Percentiles rank a stretch among this genome's conserved stretches.
Evolutionary conservation across 2,888 invertebrate species (phyloP).

Genomic region (Dynastes tityus): DNA sequence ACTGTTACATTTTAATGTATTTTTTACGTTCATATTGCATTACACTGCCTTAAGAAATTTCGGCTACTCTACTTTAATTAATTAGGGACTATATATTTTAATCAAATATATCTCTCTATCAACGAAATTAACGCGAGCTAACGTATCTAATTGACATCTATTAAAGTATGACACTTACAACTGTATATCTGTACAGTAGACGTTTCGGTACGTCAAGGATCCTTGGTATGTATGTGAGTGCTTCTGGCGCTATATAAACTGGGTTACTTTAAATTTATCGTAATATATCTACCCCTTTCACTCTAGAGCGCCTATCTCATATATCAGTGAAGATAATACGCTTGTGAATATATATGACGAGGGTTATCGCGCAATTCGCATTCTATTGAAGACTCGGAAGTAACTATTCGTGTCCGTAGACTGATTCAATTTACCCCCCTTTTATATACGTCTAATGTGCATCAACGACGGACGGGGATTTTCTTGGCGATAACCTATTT

Average conservation of each 20-base stretch:
- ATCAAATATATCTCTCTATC: neutral
- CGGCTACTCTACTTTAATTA: too few relatives aligned
- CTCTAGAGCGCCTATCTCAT: slow-evolving; percentile 54
- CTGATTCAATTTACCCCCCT: slow-evolving; percentile 44
- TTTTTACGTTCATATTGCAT: too few relatives aligned
- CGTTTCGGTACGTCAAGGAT: neutral
- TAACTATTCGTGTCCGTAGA: slow-evolving; percentile 49
- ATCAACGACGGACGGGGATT: slow-evolving; percentile 29
- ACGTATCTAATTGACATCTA: slow-evolving; percentile 13
- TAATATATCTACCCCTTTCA: slow-evolving; percentile 51
- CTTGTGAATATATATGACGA: slow-evolving; percentile 61
- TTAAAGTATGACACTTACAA: slow-evolving; percentile 16
- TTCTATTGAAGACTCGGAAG: slow-evolving; percentile 58
- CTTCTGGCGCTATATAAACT: slow-evolving; percentile 49
- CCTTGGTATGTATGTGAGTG: neutral
- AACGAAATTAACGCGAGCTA: slow-evolving; percentile 26
- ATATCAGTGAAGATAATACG: slow-evolving; percentile 61
- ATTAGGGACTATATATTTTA: neutral
- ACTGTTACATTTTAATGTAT: too few relatives aligned
- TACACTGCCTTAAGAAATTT: too few relatives aligned
- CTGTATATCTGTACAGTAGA: too few relatives aligned
- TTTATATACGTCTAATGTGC: slow-evolving; percentile 40
- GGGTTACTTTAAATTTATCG: slow-evolving; percentile 56
- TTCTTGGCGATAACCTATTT: slow-evolving; percentile 31
- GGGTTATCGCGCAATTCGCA: slow-evolving; percentile 62